phyloP scores from a whole-genome alignment of 1,140 invertebrate species.

The Nasonia longicornis region DNA sequence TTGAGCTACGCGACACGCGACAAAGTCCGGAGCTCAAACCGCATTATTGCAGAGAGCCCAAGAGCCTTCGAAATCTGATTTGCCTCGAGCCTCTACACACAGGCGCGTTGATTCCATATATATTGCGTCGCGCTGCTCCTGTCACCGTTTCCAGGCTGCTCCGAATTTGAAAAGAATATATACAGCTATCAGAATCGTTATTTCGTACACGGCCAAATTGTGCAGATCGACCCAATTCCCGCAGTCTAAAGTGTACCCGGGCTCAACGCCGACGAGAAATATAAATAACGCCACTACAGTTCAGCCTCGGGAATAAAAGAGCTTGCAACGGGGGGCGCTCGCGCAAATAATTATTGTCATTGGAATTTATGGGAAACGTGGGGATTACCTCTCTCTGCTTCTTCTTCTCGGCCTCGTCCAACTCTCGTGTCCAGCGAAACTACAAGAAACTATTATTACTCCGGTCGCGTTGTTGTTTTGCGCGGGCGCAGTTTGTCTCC shows the following conservation, averaged over 20 bases:
- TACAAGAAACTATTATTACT: constrained; percentile 62
- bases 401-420: constrained; percentile 8
- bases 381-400: constrained; percentile 48
- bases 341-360: constrained; percentile 55
- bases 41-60: constrained; percentile 16
- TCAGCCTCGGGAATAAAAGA: not conserved
- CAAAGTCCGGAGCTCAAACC: constrained; percentile 18
- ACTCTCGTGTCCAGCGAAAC: constrained; percentile 50
- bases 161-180: too few species aligned
- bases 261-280: not conserved
- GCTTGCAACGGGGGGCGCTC: not conserved
- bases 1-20: constrained; percentile 15
- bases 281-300: not conserved
- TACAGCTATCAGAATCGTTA: too few species aligned
- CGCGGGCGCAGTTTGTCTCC: constrained; percentile 46
- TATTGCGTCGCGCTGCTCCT: too few species aligned
- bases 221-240: too few species aligned
- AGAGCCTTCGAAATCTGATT: constrained; percentile 30
- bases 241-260: too few species aligned
- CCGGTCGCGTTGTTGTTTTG: constrained; percentile 53
- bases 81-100: not conserved
- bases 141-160: not conserved
- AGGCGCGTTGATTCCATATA: not conserved
- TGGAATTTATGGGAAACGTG: constrained; percentile 53
- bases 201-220: too few species aligned